Conservation (phyloP, 2,113 vertebrate genomes). For the Erythrolamprus reginae region DNA sequence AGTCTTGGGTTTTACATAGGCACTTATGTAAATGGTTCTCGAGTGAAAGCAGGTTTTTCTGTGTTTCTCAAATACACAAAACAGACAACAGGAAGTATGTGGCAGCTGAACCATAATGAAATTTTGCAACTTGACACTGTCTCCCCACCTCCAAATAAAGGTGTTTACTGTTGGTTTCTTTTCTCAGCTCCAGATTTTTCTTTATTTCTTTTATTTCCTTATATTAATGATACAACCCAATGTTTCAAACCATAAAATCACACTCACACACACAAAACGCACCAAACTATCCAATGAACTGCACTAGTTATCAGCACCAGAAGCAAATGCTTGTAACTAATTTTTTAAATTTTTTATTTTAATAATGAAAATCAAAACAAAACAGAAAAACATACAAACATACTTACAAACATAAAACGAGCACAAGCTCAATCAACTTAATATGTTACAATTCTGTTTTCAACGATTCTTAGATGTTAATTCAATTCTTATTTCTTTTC, state of each 20-base stretch:
- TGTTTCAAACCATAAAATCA: background rate
- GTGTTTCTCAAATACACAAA: background rate
- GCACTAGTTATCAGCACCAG: slow-evolving; percentile 22
- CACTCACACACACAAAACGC: background rate
- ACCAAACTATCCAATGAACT: background rate
- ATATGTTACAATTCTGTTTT: too few relatives aligned
- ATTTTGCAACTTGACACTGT: background rate
- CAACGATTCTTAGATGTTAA: too few relatives aligned
- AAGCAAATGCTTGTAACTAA: slow-evolving; percentile 18
- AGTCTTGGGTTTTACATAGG: background rate
- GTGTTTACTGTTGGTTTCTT: background rate
- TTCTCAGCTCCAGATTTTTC: background rate
- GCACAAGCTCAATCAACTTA: too few relatives aligned
- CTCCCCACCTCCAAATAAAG: background rate
- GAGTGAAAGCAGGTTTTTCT: background rate
- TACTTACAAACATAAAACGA: too few relatives aligned
- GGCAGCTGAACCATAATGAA: background rate
- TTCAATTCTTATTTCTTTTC: too few relatives aligned
- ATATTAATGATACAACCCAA: background rate
- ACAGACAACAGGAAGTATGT: background rate
- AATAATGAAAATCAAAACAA: too few relatives aligned
- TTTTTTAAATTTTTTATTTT: too few relatives aligned
- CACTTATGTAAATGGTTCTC: background rate
- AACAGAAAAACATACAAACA: too few relatives aligned
- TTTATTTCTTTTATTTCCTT: background rate